A percentile compares a stretch with the other conserved stretches of the same genome.
phyloP scores from a whole-genome alignment of 64 coral and sea anemone genomes.

The Stichodactyla helianthus region DNA sequence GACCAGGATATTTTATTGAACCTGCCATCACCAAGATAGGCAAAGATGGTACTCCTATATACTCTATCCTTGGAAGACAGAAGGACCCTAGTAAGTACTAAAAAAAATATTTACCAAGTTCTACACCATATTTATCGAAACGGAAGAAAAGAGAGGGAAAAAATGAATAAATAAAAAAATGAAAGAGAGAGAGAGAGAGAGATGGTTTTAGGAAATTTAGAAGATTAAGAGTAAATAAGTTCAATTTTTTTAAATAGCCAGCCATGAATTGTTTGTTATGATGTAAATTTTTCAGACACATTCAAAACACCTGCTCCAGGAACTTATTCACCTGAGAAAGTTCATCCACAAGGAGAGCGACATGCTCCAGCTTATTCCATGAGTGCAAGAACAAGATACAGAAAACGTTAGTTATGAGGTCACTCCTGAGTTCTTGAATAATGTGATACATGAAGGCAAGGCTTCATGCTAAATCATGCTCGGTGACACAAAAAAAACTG shows the following conservation, averaged over 20 bases:
- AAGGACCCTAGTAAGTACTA: conserved; percentile 76
- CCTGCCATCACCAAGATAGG: conserved; percentile 62
- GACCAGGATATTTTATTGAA: conserved; percentile 84
- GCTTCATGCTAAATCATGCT: too few species aligned
- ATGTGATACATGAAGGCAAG: too few species aligned
- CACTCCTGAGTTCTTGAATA: too few species aligned
- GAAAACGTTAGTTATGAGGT: conserved; percentile 70
- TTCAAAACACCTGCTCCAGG: conserved; percentile 97
- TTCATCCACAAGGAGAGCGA: conserved; percentile 92
- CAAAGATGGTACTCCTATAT: conserved; percentile 78
- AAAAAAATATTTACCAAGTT: not conserved
- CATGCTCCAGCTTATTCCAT: conserved; percentile 96
- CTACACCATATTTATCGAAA: too few species aligned
- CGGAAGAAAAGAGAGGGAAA: not conserved
- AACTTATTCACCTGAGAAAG: conserved; percentile 91
- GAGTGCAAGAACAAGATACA: conserved; percentile 88
- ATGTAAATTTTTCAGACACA: conserved; percentile 54
- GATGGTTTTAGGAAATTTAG: too few species aligned
- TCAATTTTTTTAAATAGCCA: too few species aligned
- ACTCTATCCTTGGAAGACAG: conserved; percentile 84
- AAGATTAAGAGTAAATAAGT: too few species aligned
- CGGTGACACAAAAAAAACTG: too few species aligned
- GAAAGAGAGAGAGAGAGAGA: too few species aligned
- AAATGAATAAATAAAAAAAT: too few species aligned
- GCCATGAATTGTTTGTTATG: not conserved